Evolutionary conservation across 2,113 vertebrate species (phyloP).

Genomic region (Eulemur macaco): DNA sequence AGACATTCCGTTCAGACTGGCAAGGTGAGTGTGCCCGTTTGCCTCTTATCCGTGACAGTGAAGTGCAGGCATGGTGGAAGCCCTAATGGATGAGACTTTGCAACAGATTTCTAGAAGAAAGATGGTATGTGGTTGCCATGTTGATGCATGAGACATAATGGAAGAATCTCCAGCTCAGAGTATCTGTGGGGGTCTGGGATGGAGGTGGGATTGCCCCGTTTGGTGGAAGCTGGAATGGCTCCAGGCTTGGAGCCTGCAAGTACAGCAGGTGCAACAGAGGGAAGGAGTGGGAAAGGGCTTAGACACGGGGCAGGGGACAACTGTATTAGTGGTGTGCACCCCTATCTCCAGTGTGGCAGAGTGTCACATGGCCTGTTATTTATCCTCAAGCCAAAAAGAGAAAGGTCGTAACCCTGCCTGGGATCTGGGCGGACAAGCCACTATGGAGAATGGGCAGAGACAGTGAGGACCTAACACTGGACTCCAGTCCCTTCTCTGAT

Average conservation of each 20-base stretch:
- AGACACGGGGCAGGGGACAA: background rate
- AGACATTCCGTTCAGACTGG: background rate
- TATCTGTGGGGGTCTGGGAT: too few species aligned
- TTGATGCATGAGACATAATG: too few species aligned
- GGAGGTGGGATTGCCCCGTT: background rate
- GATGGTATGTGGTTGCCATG: fast-evolving
- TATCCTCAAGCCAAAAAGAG: background rate
- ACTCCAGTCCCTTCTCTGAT: background rate
- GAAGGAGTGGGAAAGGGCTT: background rate
- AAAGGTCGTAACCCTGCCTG: background rate
- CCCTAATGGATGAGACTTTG: background rate
- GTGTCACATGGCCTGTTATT: background rate
- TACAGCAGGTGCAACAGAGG: background rate
- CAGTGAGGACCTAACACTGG: background rate
- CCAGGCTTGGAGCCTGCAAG: too few species aligned
- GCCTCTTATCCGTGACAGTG: background rate
- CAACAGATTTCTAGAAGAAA: background rate
- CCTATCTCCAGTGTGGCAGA: background rate
- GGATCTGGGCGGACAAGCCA: background rate
- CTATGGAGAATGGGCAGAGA: background rate
- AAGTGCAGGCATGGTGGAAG: background rate
- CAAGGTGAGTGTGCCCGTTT: background rate
- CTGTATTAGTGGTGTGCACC: too few species aligned
- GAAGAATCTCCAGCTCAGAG: background rate
- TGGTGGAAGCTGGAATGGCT: background rate